phyloP scores from a whole-genome alignment of 2,113 vertebrate genomes.

The Ellobius talpinus region DNA sequence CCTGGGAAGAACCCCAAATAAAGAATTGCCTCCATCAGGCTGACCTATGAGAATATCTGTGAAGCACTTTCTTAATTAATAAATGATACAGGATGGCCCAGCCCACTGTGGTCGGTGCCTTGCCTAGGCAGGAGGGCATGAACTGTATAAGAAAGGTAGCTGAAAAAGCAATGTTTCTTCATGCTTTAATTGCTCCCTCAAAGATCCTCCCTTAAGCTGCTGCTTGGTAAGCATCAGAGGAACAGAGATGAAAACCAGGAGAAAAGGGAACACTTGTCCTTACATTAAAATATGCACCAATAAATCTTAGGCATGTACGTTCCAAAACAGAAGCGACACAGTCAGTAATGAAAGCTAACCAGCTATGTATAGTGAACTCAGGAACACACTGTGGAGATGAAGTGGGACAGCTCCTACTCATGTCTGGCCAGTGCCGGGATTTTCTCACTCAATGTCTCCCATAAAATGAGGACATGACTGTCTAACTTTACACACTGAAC shows the following conservation, averaged over 20 bases:
- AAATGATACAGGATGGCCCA: neutral
- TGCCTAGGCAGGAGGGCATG: neutral
- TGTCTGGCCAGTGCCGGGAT: neutral
- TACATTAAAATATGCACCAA: neutral
- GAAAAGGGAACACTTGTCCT: neutral
- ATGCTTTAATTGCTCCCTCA: neutral
- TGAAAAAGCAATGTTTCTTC: neutral
- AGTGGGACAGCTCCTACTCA: neutral
- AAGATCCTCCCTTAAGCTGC: neutral
- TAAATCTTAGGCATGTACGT: neutral
- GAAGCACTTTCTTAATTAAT: neutral
- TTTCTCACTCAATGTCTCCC: neutral
- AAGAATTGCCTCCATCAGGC: neutral
- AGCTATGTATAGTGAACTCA: neutral
- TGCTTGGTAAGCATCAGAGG: neutral
- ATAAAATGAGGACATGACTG: neutral
- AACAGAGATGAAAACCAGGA: neutral
- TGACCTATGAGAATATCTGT: neutral
- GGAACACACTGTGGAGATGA: neutral
- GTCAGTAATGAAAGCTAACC: constrained; percentile 22
- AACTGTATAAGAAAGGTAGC: neutral
- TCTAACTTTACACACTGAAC: neutral
- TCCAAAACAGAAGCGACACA: constrained; percentile 31
- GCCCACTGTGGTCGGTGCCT: neutral
- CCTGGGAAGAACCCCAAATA: neutral